Conservation (phyloP, 2,797 vertebrate genomes). For the Pseudopleuronectes americanus region DNA sequence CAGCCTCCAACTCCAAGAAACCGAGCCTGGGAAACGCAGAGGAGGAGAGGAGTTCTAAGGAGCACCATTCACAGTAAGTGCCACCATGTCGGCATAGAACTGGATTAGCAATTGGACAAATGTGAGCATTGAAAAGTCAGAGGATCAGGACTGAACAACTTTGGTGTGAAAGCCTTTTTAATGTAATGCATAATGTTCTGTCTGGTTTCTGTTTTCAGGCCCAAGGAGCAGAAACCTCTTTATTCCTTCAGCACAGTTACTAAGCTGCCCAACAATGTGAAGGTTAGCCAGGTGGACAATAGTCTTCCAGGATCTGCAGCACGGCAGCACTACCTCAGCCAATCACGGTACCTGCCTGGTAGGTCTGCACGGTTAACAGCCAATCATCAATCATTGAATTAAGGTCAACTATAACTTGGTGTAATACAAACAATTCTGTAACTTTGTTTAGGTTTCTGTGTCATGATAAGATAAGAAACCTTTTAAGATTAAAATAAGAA, state of each 20-base stretch:
- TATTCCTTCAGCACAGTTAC: constrained; percentile 85
- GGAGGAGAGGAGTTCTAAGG: constrained; percentile 85
- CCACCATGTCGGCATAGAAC: neutral
- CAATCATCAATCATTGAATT: neutral
- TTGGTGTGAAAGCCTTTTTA: no score
- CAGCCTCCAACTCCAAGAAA: constrained; percentile 91
- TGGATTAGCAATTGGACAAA: neutral
- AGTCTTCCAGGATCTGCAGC: constrained; percentile 85
- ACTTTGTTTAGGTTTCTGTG: no score
- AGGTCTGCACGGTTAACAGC: constrained; percentile 41
- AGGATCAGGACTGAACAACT: no score
- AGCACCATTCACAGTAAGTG: constrained; percentile 68
- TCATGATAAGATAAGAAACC: no score
- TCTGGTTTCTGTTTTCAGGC: constrained; percentile 61
- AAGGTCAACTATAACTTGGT: neutral
- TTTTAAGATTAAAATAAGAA: no score
- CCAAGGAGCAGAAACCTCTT: constrained; percentile 80
- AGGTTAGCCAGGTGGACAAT: constrained; percentile 84
- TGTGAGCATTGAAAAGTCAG: neutral
- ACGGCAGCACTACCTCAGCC: constrained; percentile 94
- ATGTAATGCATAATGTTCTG: neutral
- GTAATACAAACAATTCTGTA: neutral
- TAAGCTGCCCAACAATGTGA: constrained; percentile 82
- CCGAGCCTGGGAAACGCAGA: constrained; percentile 83
- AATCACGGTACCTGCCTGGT: constrained; percentile 96